Conservation (phyloP, 2,113 vertebrate genomes). For the Corythaixoides concolor region DNA sequence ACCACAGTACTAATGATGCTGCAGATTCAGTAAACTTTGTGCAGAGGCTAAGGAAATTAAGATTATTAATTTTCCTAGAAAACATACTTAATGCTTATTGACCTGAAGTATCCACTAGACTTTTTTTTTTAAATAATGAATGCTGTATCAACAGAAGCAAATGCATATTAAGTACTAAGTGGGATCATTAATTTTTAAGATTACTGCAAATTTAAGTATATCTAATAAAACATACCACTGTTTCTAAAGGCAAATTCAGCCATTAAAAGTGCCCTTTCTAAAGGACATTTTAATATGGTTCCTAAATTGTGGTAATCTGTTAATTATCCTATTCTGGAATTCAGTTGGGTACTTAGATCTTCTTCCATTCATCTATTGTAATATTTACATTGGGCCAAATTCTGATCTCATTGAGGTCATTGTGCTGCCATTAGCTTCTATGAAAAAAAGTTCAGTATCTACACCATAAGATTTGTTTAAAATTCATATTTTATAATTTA, state of each 20-base stretch:
- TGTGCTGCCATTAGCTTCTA: not conserved
- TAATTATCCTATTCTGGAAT: not conserved
- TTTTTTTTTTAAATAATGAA: not conserved
- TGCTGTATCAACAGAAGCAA: not conserved
- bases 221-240: not conserved
- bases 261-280: not conserved
- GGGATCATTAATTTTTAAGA: not conserved
- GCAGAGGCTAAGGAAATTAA: not conserved
- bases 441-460: not conserved
- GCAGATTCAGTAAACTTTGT: not conserved
- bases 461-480: not conserved
- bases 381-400: not conserved
- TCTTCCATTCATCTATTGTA: not conserved
- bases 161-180: not conserved
- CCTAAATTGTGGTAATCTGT: not conserved
- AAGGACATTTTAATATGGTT: not conserved
- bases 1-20: not conserved
- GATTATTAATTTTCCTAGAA: not conserved
- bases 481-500: not conserved
- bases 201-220: not conserved
- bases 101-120: not conserved
- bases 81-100: not conserved
- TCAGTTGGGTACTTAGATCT: not conserved
- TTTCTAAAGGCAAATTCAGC: not conserved
- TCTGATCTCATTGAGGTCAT: not conserved